These are phyloP conservation scores for Ariolimax columbianus DNA, from an alignment of 2,888 invertebrate species.

Conservation along the genomic window DNA sequence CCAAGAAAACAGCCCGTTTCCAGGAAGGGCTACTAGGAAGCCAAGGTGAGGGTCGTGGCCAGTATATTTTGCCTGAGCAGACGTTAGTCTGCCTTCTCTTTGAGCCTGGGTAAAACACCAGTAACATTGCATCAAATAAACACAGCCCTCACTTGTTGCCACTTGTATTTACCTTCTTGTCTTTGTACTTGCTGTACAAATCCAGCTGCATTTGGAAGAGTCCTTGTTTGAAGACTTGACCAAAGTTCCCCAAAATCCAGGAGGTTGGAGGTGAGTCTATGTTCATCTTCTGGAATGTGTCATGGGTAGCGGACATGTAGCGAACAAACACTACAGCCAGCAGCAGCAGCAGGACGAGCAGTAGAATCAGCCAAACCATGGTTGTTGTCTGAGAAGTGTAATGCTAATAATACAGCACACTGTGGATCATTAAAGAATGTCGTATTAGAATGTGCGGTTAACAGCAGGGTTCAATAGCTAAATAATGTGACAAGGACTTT, in stretches of 20 bases:
- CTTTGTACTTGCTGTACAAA: conserved; percentile 20
- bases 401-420: neutral
- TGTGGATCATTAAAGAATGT: neutral
- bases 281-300: conserved; percentile 38
- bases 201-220: conserved; percentile 7
- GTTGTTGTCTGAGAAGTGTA: neutral
- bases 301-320: conserved; percentile 17
- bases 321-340: neutral
- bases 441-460: too few species aligned
- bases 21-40: too few species aligned
- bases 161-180: conserved; percentile 45
- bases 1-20: too few species aligned
- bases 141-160: too few species aligned
- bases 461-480: too few species aligned
- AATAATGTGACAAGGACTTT: too few species aligned
- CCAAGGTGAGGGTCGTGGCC: too few species aligned
- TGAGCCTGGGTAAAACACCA: neutral
- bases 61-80: too few species aligned
- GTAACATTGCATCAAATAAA: neutral
- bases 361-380: conserved; percentile 10
- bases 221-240: conserved; percentile 9
- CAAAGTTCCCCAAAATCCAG: conserved; percentile 18
- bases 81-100: too few species aligned
- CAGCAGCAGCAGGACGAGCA: neutral
- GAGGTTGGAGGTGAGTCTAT: conserved; percentile 32